Percentiles rank a stretch among this genome's conserved stretches.
phyloP scores from a whole-genome alignment of 1,140 invertebrate genomes.

The Tetragnatha versicolor region DNA sequence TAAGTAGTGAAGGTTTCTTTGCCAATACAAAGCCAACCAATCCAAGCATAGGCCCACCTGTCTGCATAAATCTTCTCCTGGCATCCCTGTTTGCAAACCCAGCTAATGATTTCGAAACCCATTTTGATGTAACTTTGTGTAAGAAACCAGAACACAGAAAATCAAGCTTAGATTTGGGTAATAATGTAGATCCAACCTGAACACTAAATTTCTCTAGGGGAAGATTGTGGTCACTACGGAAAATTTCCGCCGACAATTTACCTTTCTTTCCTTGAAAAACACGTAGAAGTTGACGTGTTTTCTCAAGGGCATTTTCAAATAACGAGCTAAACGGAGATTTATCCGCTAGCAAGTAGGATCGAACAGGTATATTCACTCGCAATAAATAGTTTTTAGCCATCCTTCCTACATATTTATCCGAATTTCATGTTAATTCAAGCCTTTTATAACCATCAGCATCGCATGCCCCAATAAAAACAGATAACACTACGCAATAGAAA shows the following conservation, averaged over 20 bases:
- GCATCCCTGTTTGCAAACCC: constrained; percentile 71
- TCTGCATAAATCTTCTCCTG: constrained; percentile 72
- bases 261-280: constrained; percentile 12
- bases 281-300: constrained; percentile 34
- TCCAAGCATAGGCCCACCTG: constrained; percentile 74
- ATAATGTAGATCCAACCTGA: too few relatives aligned
- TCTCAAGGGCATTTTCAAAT: constrained; percentile 37
- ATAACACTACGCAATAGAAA: too few relatives aligned
- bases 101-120: constrained; percentile 73
- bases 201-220: constrained; percentile 21
- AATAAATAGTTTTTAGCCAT: too few relatives aligned
- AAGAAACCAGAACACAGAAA: constrained; percentile 31
- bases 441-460: too few relatives aligned
- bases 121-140: constrained; percentile 41
- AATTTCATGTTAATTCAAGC: too few relatives aligned
- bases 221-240: constrained; percentile 20
- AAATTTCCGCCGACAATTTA: constrained; percentile 15
- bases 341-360: too few relatives aligned
- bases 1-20: constrained; percentile 74
- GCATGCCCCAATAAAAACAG: too few relatives aligned
- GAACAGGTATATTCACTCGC: too few relatives aligned
- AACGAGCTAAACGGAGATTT: constrained; percentile 20
- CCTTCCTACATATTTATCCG: too few relatives aligned
- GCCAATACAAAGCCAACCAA: constrained; percentile 78
- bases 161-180: not conserved